phyloP scores from a whole-genome alignment of 2,797 vertebrate species.

The Urocyon cinereoargenteus region DNA sequence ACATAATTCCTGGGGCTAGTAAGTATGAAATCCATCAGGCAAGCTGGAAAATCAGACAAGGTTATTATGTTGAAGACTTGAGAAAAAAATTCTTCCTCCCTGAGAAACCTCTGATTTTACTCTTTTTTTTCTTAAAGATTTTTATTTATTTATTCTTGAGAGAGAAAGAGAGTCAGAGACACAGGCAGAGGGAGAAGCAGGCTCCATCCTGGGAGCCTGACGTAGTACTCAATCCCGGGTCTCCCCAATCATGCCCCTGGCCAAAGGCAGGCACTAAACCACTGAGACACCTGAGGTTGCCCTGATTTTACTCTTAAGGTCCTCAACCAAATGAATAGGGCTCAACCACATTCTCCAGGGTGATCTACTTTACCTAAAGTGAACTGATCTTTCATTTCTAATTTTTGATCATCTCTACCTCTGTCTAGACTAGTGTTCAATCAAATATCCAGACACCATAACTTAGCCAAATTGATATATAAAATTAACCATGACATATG shows the following conservation, averaged over 20 bases:
- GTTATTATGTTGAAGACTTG: background rate
- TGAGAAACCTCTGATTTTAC: background rate
- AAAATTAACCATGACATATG: background rate
- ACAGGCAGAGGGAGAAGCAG: too few species aligned
- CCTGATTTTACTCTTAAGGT: background rate
- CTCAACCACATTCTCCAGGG: background rate
- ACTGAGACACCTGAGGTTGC: too few species aligned
- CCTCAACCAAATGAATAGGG: background rate
- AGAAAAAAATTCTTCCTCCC: background rate
- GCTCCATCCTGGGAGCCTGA: too few species aligned
- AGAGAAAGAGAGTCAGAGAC: too few species aligned
- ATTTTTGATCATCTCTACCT: background rate
- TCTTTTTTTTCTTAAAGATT: background rate
- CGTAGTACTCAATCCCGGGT: too few species aligned
- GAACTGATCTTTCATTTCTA: background rate
- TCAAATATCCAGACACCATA: background rate
- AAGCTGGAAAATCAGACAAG: background rate
- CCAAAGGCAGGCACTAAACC: too few species aligned
- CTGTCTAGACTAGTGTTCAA: background rate
- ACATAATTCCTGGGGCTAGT: background rate
- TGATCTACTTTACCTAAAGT: background rate
- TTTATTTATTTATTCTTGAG: too few species aligned
- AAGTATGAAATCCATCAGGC: background rate
- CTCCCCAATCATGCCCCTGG: too few species aligned
- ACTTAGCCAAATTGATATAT: background rate